These are phyloP conservation scores for Pygocentrus nattereri DNA, from an alignment of 2,797 vertebrate genomes.

Conservation along the genomic window DNA sequence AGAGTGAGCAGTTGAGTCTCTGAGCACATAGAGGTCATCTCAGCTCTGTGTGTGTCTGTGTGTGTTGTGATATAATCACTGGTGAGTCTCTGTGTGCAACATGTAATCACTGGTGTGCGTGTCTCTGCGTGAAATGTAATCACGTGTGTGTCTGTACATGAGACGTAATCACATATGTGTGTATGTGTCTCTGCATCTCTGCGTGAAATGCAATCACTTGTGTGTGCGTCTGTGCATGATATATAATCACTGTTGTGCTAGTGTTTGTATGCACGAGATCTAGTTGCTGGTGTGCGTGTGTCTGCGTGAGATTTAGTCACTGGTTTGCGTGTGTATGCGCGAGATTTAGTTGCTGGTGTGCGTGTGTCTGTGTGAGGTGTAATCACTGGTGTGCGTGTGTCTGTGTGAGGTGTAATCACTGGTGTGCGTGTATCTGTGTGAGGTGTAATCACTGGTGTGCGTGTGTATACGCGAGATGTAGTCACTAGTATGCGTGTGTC, in stretches of 20 bases:
- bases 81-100: background rate
- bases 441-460: no score
- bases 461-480: conserved; percentile 31
- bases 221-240: background rate
- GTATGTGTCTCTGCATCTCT: no score
- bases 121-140: conserved; percentile 48
- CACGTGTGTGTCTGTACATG: conserved; percentile 34
- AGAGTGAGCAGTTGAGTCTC: background rate
- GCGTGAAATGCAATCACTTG: background rate
- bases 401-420: background rate
- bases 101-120: conserved; percentile 25
- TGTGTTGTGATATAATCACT: background rate
- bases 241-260: no score
- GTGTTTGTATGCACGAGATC: background rate
- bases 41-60: conserved; percentile 14
- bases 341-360: background rate
- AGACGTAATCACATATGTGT: conserved; percentile 33
- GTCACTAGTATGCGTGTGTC: background rate
- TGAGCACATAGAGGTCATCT: conserved; percentile 12
- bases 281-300: conserved; percentile 39
- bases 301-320: conserved; percentile 39
- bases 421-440: conserved; percentile 56
- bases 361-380: background rate
- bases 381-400: background rate
- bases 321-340: background rate